Evolutionary conservation across 2,113 vertebrate species (phyloP).

Genomic region (Glaucidium brasilianum): DNA sequence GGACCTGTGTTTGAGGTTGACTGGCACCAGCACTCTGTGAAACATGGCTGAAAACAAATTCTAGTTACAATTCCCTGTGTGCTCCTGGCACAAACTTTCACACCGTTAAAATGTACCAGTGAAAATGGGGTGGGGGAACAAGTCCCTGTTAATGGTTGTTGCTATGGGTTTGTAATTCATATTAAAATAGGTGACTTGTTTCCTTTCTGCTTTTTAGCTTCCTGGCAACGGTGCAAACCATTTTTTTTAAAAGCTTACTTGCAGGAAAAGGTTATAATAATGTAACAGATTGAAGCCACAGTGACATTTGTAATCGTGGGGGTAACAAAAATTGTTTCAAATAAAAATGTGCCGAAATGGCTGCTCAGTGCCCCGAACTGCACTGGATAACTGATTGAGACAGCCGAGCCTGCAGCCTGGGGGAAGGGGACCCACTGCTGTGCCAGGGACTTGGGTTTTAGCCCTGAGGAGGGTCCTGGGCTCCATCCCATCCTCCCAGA

Average conservation of each 20-base stretch:
- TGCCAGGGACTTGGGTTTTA: not conserved
- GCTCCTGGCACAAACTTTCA: not conserved
- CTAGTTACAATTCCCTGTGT: not conserved
- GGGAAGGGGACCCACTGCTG: not conserved
- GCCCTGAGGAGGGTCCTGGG: rapidly evolving
- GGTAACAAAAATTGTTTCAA: not conserved
- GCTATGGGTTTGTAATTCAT: not conserved
- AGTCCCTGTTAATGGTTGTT: not conserved
- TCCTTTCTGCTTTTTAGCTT: not conserved
- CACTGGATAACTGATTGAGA: rapidly evolving
- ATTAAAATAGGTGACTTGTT: not conserved
- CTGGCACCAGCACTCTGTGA: not conserved
- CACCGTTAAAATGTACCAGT: not conserved
- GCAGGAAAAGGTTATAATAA: not conserved
- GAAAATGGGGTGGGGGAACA: not conserved
- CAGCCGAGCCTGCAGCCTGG: rapidly evolving
- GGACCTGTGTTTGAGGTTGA: not conserved
- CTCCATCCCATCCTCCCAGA: not conserved
- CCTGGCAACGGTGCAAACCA: not conserved
- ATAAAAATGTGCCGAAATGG: not conserved
- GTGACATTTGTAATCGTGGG: not conserved
- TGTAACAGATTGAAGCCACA: not conserved
- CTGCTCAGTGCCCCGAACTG: rapidly evolving
- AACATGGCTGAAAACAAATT: not conserved
- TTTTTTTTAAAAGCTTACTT: not conserved